Evolutionary conservation across 2,888 invertebrate species (phyloP), one percentile per base, ranked within the genome.

Genomic region (Limenitis camilla): DNA sequence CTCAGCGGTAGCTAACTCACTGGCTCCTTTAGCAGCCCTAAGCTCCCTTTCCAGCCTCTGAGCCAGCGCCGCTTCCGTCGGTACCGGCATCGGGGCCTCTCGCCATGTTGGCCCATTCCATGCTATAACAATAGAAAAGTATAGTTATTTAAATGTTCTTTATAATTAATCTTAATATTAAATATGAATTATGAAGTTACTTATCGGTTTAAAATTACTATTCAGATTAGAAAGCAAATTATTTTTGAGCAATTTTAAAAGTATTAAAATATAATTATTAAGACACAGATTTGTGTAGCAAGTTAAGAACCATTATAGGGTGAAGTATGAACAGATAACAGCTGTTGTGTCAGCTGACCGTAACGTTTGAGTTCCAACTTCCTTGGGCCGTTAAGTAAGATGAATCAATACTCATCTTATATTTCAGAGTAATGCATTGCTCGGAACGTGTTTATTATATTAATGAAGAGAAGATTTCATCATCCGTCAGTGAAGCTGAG

Each of bases 1-100:
- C 83, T 96, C 95, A 27, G 94, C 95, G 71, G 94, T 92, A 53
- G 93, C 92, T 63, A 96, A 84, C 78, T 94, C 93, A 66, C 89
- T 89, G 66, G 92, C 93, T 59, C 92, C 90, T 78, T 96, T 95
- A 40, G 96, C 96, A 61, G 92, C 92, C 56, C 94, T 89, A 60
- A 96, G 83, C 76, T 94, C 94, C 54, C 91, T 88, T 83, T 96
- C 95, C 63, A 96, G 89, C 67, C 93, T 89, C 70, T 90, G 90
- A 47, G 94, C 92, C 74, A 96, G 85, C 66, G 92, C 92, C 75
- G 90, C 88, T 63, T 91, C 89, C 72, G 90, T 88, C 71, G 89
- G 88, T 60, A 89, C 81, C 75, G 89, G 86, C 72, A 78, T 71
- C 70, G 83, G 75, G 61, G 80, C 82, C 58, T 85, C 85, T 63